Evolutionary conservation across 1,140 invertebrate species (phyloP).

Genomic region (Protaetia brevitarsis): DNA sequence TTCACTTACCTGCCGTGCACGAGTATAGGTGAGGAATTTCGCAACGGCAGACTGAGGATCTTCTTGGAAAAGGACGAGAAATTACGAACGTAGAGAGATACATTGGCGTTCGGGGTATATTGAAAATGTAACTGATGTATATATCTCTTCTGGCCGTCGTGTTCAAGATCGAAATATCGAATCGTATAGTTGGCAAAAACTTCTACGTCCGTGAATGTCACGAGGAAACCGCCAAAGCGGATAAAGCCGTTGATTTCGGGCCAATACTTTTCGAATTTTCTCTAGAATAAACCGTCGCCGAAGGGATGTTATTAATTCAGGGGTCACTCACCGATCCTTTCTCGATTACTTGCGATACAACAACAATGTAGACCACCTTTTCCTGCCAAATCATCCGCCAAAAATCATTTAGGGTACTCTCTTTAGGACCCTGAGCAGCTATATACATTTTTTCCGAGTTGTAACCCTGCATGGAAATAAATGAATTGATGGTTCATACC

Average conservation of each 20-base stretch:
- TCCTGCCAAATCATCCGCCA: slow-evolving; percentile 79
- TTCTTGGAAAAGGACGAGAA: background rate
- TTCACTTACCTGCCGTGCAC: background rate
- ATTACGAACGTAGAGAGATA: background rate
- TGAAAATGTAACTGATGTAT: background rate
- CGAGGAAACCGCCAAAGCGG: slow-evolving; percentile 46
- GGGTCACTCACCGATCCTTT: slow-evolving; percentile 56
- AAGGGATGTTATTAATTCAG: background rate
- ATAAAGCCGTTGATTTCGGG: slow-evolving; percentile 52
- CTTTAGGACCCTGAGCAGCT: slow-evolving; percentile 75
- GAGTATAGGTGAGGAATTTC: background rate
- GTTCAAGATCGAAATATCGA: background rate
- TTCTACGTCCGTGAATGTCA: background rate
- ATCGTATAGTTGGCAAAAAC: background rate
- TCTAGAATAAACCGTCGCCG: slow-evolving; percentile 28
- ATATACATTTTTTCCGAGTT: slow-evolving; percentile 66
- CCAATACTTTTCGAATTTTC: slow-evolving; percentile 65
- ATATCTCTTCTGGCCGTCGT: background rate
- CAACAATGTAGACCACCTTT: slow-evolving; percentile 68
- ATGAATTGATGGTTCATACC: background rate
- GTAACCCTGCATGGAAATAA: slow-evolving; percentile 56
- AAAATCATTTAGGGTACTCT: slow-evolving; percentile 70
- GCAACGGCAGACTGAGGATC: background rate
- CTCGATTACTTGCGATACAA: slow-evolving; percentile 74
- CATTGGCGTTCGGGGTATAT: background rate